Percentiles rank a stretch among this genome's conserved stretches.
phyloP scores from a whole-genome alignment of 53 echinoderm and acorn worm species.

The Paracentrotus lividus region DNA sequence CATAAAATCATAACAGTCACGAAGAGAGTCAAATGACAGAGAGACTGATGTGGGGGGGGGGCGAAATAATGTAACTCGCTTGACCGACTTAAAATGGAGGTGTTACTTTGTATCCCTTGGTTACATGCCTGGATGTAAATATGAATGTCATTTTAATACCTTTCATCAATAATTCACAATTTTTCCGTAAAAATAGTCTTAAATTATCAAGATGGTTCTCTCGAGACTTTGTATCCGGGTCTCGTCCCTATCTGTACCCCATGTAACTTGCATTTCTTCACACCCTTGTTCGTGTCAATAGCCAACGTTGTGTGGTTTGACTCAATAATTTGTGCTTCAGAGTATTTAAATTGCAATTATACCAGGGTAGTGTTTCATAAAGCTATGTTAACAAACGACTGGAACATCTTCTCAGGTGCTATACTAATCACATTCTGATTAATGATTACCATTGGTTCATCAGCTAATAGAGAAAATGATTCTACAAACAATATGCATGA shows the following conservation, averaged over 20 bases:
- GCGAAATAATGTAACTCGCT: not conserved
- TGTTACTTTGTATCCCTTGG: not conserved
- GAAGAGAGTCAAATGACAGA: not conserved
- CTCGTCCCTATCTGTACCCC: not conserved
- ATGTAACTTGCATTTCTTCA: conserved; percentile 6
- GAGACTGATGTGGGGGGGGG: not conserved
- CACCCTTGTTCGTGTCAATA: too few relatives aligned
- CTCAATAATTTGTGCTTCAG: too few relatives aligned
- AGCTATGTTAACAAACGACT: too few relatives aligned
- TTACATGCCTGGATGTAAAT: not conserved
- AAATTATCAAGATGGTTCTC: conserved; percentile 17
- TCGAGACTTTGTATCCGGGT: not conserved
- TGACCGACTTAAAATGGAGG: not conserved
- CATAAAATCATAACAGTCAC: too few relatives aligned
- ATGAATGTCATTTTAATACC: not conserved
- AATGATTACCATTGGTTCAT: too few relatives aligned
- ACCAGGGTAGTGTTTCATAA: too few relatives aligned
- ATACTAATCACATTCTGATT: too few relatives aligned
- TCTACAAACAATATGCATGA: too few relatives aligned
- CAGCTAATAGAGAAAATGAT: too few relatives aligned
- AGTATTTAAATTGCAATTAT: too few relatives aligned
- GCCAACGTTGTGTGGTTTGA: too few relatives aligned
- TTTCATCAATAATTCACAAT: conserved; percentile 9
- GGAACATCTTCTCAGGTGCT: too few relatives aligned
- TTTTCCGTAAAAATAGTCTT: conserved; percentile 39